Evolutionary conservation across 1,140 invertebrate genomes (phyloP), one percentile per base, ranked within the genome.

Genomic region (Polypedilum pembai): DNA sequence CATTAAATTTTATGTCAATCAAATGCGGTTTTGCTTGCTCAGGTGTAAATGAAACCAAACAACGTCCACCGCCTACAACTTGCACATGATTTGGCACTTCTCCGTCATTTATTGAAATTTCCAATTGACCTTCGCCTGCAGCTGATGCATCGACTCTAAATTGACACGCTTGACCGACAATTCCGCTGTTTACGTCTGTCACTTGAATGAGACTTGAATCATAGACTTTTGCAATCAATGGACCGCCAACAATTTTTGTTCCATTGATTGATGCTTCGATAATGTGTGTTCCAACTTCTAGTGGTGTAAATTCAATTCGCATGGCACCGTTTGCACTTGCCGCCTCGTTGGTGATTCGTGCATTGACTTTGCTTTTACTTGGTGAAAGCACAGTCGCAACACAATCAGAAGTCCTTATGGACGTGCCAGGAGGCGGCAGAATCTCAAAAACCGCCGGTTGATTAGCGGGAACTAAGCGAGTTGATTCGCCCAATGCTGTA

Each of bases 1-100:
- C 94, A 83, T 99, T 99, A 84, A 99, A 99, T 84, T 96, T 98
- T 76, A 99, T 98, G 84, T 98, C 96, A 78, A 99, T 96, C 77
- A 92, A 87, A 84, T 99, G 96, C 33, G 93, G 88, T 78, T 95
- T 95, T 8, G 92, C 87, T 75, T 91, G 87, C 80, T 98, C 95
- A 17, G 98, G 97, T 12, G 95, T 93, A 83, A 99, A 99, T 73
- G 93, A 96, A 8, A 98, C 95, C 33, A 98, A 86, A 81, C 95
- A 98, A 75, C 94, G 87, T 41, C 95, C 95, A 75, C 94, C 94
- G 69, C 95, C 95, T 7, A 98, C 92, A 69, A 95, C 93, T 83
- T 95, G 94, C 18, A 98, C 96, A 83, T 98, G 94, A 86, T 98
- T 98, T 56, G 96, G 96, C 41, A 98, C 94, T 86, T 97, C 94